phyloP scores from a whole-genome alignment of 2,888 invertebrate species.

The Belgica antarctica region DNA sequence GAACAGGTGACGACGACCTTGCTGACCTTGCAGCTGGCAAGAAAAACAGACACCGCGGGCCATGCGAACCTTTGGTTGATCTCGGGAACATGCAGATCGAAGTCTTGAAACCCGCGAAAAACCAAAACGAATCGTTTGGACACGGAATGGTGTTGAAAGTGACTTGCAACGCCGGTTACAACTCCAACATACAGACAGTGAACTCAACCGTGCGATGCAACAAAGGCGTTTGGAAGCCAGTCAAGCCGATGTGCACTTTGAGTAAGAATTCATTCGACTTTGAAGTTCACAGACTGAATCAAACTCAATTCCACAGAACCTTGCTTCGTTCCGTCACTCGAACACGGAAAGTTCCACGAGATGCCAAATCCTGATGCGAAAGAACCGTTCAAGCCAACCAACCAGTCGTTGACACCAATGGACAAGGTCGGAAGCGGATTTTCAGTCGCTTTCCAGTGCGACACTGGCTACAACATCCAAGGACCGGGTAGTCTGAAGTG shows the following conservation, averaged over 20 bases:
- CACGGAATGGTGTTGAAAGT: constrained; percentile 74
- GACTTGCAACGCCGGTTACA: constrained; percentile 75
- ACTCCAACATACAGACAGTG: constrained; percentile 66
- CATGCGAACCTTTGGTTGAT: constrained; percentile 66
- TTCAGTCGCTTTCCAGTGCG: constrained; percentile 72
- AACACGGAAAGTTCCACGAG: constrained; percentile 65
- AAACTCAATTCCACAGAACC: constrained; percentile 58
- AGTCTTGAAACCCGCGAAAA: constrained; percentile 68
- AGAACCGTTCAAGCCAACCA: constrained; percentile 50
- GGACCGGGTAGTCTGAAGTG: constrained; percentile 73
- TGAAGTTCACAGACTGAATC: neutral
- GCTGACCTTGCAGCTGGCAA: constrained; percentile 41
- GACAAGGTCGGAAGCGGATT: constrained; percentile 66
- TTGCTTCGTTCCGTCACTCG: constrained; percentile 67
- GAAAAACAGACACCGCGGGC: constrained; percentile 59
- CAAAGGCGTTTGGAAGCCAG: constrained; percentile 81
- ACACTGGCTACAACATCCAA: constrained; percentile 64
- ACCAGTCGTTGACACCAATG: constrained; percentile 52
- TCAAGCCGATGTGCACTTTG: constrained; percentile 75
- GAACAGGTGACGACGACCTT: constrained; percentile 42
- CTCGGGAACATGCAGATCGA: constrained; percentile 68
- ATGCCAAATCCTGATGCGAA: constrained; percentile 50
- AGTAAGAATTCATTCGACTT: constrained; percentile 58
- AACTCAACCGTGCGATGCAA: constrained; percentile 79
- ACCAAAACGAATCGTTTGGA: constrained; percentile 69